Evolutionary conservation across 2,888 invertebrate species (phyloP), one percentile per base, ranked within the genome.

Genomic region (Linnaemya vulpina): DNA sequence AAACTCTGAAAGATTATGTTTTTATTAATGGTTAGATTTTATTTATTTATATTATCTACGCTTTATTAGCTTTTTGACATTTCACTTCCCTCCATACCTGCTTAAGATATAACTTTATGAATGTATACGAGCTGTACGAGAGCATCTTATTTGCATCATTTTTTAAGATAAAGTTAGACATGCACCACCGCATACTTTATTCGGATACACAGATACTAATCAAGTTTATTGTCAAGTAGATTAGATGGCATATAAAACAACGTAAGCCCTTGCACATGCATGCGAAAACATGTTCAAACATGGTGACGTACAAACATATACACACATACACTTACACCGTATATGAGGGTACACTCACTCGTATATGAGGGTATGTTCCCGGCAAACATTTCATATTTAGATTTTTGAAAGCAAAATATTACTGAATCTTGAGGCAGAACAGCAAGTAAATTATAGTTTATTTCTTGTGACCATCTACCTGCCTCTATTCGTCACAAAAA

Each of bases 181-280:
- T 40, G 9, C 2, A 17, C 30, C 30, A 2, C 30, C 30, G 43
- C 51, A 60, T 60, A 68, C 13, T 20, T 20, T 22, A 13, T 60
- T n/a, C 55, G 15, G 30, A 13, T 17, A 10, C 25, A 53, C 62
- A 78, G 51, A 70, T 40, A 78, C 60, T 78, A 62, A 62, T 78
- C 70, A 71, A 46, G 62, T 70, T 62, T 70, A 78, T 60, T 70
- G 70, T 78, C 78, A 63, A 62, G 11, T 15, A 62, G 10, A 68
- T 62, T 70, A 25, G 30, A 51, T 78, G 62, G 30, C 60, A 51
- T 62, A 55, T 30, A 58, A 1, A 35, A n/a, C n/a, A 22, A 1
- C 11, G 38, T 63, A 2, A 40, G 9, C 9, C 1, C 8, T 9
- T 30, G n/a, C 11, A 30, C 58, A 30, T 30, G 15, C 11, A 22